These are phyloP conservation scores for Mantis religiosa DNA, from an alignment of 2,888 invertebrate genomes.

Conservation along the genomic window DNA sequence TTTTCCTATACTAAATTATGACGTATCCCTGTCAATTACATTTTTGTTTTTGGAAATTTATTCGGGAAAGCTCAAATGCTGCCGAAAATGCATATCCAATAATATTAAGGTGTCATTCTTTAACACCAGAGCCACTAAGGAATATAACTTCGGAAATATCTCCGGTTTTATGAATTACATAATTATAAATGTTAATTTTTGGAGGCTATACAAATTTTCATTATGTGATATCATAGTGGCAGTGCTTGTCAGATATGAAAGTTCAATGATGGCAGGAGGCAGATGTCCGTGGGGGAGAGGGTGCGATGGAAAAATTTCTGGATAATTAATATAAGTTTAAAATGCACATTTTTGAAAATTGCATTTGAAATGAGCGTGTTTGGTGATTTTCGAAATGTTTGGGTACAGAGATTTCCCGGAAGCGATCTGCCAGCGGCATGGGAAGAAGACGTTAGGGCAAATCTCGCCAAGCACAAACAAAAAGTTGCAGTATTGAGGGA, in stretches of 20 bases:
- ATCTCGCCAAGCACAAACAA: slow-evolving; percentile 83
- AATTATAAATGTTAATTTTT: not conserved
- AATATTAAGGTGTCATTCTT: no score
- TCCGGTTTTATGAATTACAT: no score
- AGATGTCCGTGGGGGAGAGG: slow-evolving; percentile 4
- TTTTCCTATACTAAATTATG: no score
- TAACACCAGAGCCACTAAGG: no score
- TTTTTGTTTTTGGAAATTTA: no score
- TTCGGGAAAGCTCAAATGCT: no score
- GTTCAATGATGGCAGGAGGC: slow-evolving; percentile 8
- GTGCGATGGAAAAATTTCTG: not conserved
- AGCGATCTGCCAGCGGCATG: slow-evolving; percentile 86
- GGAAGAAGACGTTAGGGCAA: slow-evolving; percentile 89
- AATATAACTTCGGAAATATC: no score
- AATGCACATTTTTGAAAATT: not conserved
- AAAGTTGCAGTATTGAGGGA: slow-evolving; percentile 77
- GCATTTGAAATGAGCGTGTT: slow-evolving; percentile 69
- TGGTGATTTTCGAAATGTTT: slow-evolving; percentile 86
- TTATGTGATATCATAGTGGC: not conserved
- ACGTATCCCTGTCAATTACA: no score
- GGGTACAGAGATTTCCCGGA: slow-evolving; percentile 87
- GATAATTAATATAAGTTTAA: not conserved
- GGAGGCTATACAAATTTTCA: not conserved
- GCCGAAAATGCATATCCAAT: no score
- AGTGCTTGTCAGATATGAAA: not conserved